phyloP scores from a whole-genome alignment of 2,797 vertebrate species.

The Mallotus villosus region DNA sequence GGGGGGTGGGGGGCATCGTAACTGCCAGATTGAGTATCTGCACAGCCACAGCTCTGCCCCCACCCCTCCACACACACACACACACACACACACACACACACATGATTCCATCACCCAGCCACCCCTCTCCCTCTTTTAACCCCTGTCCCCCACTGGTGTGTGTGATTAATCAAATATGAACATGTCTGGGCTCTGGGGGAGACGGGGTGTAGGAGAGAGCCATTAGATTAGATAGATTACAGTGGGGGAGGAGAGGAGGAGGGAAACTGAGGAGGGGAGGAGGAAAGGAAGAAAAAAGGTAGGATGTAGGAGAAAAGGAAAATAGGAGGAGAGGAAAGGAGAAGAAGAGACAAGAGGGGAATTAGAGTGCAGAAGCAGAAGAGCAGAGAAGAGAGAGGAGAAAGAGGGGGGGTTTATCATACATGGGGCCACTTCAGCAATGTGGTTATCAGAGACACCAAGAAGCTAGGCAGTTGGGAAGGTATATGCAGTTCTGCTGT shows the following conservation, averaged over 20 bases:
- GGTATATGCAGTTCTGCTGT: constrained; percentile 11
- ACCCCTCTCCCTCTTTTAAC: background rate
- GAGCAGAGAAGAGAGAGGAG: constrained; percentile 13
- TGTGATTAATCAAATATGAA: constrained; percentile 19
- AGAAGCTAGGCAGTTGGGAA: constrained; percentile 54
- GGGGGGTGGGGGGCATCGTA: background rate
- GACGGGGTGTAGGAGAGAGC: background rate
- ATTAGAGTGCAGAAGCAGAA: too few relatives aligned
- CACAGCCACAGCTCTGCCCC: background rate
- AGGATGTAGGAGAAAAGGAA: too few relatives aligned
- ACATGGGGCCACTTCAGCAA: constrained; percentile 64
- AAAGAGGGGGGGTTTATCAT: constrained; percentile 26
- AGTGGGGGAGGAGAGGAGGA: constrained; percentile 27
- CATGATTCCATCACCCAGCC: background rate
- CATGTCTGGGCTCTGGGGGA: constrained; percentile 5
- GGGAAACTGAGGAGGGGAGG: constrained; percentile 7
- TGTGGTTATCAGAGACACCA: constrained; percentile 71
- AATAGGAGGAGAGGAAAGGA: too few relatives aligned
- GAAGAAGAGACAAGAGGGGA: too few relatives aligned
- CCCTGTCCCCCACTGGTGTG: background rate
- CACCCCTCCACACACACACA: constrained; percentile 1
- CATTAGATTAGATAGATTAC: background rate
- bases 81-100: constrained; percentile 22
- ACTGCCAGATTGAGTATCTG: background rate
- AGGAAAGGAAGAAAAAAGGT: background rate